Evolutionary conservation across 2,888 invertebrate species (phyloP).

Genomic region (Plebejus argus): DNA sequence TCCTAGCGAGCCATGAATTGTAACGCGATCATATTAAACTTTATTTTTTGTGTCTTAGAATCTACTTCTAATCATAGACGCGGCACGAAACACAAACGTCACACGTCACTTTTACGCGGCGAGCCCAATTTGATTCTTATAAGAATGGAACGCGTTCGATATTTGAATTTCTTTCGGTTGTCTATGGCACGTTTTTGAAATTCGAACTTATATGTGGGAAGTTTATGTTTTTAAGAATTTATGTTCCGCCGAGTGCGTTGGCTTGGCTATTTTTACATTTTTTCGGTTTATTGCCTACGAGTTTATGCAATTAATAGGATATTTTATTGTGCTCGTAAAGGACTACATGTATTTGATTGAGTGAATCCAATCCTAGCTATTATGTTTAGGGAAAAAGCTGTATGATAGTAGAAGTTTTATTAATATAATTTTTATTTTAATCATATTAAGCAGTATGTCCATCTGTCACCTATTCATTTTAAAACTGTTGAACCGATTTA

Average conservation of each 20-base stretch:
- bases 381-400: background rate
- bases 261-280: conserved; percentile 74
- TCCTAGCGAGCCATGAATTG: conserved; percentile 66
- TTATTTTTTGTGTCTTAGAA: conserved; percentile 74
- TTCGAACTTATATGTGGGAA: conserved; percentile 46
- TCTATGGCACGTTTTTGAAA: conserved; percentile 49
- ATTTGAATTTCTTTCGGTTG: conserved; percentile 46
- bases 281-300: conserved; percentile 74
- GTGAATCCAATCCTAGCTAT: conserved; percentile 33
- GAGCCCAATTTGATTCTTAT: conserved; percentile 68
- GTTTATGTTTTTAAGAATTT: conserved; percentile 80
- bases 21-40: conserved; percentile 68
- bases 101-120: conserved; percentile 56
- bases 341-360: conserved; percentile 69
- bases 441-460: background rate
- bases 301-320: conserved; percentile 78
- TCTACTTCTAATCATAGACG: conserved; percentile 71
- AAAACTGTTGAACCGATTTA: too few relatives aligned
- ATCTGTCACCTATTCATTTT: too few relatives aligned
- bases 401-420: background rate
- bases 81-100: conserved; percentile 56
- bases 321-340: conserved; percentile 78
- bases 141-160: conserved; percentile 51
- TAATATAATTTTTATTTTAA: background rate
- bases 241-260: conserved; percentile 64